Conservation (phyloP, 2,113 vertebrate species). For the Oenanthe oenanthe region DNA sequence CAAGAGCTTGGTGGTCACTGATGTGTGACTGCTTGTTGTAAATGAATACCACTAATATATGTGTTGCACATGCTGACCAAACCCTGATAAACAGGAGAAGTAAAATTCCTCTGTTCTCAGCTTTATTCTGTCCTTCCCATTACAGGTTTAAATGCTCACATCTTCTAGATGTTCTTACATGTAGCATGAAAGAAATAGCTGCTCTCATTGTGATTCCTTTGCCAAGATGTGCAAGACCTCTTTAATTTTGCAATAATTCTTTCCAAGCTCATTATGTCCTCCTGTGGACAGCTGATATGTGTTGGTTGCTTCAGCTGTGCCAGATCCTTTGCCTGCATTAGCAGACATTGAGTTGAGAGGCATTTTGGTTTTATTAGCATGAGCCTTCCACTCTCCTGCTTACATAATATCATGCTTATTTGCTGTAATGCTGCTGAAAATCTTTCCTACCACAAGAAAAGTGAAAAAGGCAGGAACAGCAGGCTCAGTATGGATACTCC, state of each 20-base stretch:
- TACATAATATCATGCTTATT: neutral
- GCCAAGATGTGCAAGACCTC: neutral
- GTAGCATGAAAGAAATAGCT: neutral
- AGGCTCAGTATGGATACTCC: neutral
- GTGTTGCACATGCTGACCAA: neutral
- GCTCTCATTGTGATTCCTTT: neutral
- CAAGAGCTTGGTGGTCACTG: neutral
- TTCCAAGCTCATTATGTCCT: neutral
- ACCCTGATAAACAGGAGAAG: neutral
- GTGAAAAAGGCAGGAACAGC: neutral
- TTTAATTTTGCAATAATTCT: constrained; percentile 13
- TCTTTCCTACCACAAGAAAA: neutral
- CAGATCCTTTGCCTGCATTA: neutral
- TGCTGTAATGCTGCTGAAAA: neutral
- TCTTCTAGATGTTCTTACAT: neutral
- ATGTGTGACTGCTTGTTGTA: neutral
- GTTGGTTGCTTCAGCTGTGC: neutral
- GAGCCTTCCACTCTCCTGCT: neutral
- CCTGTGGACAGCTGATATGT: neutral
- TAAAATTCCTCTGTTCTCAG: neutral
- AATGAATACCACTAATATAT: neutral
- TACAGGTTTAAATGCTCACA: neutral
- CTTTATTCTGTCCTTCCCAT: neutral
- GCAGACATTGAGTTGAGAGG: neutral
- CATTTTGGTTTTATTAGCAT: neutral